These are phyloP conservation scores for Ctenicera cuprea DNA, from an alignment of 2,888 invertebrate genomes.

Conservation along the genomic window DNA sequence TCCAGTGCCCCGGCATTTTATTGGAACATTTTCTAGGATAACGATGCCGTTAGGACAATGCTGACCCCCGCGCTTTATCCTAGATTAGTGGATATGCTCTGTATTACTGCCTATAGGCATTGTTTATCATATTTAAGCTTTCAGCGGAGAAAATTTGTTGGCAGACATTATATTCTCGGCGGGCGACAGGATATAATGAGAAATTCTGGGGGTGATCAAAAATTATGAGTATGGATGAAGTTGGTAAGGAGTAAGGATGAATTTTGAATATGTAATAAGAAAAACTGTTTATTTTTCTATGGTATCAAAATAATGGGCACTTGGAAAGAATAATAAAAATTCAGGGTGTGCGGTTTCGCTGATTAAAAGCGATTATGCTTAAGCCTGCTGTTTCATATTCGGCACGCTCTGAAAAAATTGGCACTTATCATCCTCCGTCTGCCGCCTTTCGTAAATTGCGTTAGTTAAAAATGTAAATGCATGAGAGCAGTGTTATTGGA, in stretches of 20 bases:
- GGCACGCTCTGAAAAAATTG: slow-evolving; percentile 35
- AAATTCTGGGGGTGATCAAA: slow-evolving; percentile 17
- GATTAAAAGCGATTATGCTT: slow-evolving; percentile 34
- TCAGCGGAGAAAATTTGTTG: slow-evolving; percentile 18
- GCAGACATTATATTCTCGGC: slow-evolving; percentile 1
- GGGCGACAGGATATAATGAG: slow-evolving; percentile 11
- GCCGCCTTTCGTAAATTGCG: slow-evolving; percentile 29
- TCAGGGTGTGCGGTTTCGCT: slow-evolving; percentile 21
- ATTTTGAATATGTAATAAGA: slow-evolving; percentile 5
- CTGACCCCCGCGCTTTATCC: slow-evolving; percentile 46
- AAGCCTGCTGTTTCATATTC: slow-evolving; percentile 24
- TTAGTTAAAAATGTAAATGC: slow-evolving; percentile 47
- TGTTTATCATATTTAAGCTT: slow-evolving; percentile 41
- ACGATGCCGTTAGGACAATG: slow-evolving; percentile 41
- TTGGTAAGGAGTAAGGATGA: background rate
- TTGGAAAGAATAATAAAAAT: slow-evolving; percentile 13
- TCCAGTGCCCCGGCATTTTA: slow-evolving; percentile 44
- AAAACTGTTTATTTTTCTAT: background rate
- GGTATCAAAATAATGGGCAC: slow-evolving; percentile 8
- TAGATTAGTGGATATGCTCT: slow-evolving; percentile 44
- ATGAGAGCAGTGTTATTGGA: slow-evolving; percentile 37
- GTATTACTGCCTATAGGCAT: slow-evolving; percentile 30
- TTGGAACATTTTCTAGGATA: slow-evolving; percentile 50
- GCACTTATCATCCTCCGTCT: slow-evolving; percentile 29
- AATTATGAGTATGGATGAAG: background rate